Conservation (phyloP, 2,797 vertebrate species). For the Odontamblyopus lacepedii region DNA sequence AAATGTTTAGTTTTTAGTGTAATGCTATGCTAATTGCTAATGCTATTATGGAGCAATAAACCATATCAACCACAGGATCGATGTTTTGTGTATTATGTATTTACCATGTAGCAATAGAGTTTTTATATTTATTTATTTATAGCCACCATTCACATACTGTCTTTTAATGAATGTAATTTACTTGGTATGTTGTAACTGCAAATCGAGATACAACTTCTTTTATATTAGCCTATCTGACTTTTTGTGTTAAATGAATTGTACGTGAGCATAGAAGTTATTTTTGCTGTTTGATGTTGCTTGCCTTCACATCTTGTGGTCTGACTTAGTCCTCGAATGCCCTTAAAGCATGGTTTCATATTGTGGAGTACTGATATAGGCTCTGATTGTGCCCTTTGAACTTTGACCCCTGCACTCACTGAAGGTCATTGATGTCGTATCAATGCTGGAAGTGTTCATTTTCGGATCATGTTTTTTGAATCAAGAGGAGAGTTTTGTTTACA, state of each 20-base stretch:
- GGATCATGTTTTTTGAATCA: constrained; percentile 2
- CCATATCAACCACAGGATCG: no score
- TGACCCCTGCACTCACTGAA: constrained; percentile 11
- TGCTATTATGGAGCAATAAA: no score
- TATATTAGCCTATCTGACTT: background rate
- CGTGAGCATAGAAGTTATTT: constrained; percentile 1
- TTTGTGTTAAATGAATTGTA: background rate
- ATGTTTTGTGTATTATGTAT: no score
- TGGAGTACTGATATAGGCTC: background rate
- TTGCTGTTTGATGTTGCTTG: constrained; percentile 5
- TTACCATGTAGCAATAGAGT: background rate
- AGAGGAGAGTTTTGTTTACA: constrained; percentile 3
- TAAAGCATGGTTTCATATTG: constrained; percentile 6
- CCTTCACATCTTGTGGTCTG: background rate
- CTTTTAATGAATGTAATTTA: background rate
- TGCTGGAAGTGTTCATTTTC: constrained; percentile 13
- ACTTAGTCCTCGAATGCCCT: background rate
- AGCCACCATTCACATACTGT: background rate
- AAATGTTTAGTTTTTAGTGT: no score
- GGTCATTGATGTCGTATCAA: constrained; percentile 12
- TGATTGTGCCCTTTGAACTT: constrained; percentile 11
- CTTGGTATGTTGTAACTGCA: background rate
- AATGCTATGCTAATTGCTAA: no score
- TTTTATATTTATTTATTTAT: background rate
- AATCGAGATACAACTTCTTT: background rate